Conservation (phyloP, 2,797 vertebrate genomes). For the Squalus acanthias region DNA sequence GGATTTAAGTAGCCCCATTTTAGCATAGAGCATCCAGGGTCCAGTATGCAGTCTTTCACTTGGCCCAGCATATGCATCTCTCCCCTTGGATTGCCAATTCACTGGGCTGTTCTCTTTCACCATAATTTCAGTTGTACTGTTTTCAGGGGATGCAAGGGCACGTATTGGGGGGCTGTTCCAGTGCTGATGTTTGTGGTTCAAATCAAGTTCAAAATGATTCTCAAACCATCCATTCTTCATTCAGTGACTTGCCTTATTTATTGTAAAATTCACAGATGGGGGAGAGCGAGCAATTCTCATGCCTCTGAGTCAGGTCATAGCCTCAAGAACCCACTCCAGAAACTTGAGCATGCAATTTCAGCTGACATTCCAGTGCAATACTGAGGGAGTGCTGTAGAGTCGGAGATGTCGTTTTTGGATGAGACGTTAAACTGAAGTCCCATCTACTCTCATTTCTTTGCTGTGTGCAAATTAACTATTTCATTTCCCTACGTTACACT, state of each 20-base stretch:
- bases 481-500: too few species aligned
- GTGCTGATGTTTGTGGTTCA: neutral
- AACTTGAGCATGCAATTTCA: neutral
- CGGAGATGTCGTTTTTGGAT: neutral
- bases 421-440: neutral
- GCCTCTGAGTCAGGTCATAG: too few species aligned
- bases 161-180: too few species aligned
- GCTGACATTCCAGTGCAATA: neutral
- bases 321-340: neutral
- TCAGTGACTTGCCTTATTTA: too few species aligned
- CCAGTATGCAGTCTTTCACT: neutral
- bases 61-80: neutral
- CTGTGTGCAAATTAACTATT: too few species aligned
- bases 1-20: too few species aligned
- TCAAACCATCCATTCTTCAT: neutral
- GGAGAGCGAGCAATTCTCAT: too few species aligned
- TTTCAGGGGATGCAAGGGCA: neutral
- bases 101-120: neutral
- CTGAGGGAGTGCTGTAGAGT: neutral
- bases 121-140: neutral
- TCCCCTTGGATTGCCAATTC: neutral
- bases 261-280: too few species aligned
- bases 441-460: too few species aligned
- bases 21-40: too few species aligned
- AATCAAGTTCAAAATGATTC: neutral